Evolutionary conservation across 2,113 vertebrate species (phyloP).

Genomic region (Myiozetetes cayanensis): DNA sequence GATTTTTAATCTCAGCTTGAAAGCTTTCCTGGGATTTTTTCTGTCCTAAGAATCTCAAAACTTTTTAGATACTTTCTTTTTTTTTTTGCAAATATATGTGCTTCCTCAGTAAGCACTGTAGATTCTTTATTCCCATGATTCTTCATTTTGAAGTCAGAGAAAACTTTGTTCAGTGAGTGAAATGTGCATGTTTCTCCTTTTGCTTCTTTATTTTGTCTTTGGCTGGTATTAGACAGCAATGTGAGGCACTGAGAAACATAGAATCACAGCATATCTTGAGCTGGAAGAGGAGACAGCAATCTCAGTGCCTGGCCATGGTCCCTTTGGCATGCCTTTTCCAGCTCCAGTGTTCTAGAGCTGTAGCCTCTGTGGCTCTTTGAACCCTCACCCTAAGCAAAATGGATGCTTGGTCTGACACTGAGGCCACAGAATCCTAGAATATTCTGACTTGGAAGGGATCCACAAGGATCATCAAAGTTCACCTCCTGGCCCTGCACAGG

Average conservation of each 20-base stretch:
- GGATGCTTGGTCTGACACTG: not conserved
- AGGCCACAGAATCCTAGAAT: not conserved
- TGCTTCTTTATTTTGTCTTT: not conserved
- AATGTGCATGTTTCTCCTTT: not conserved
- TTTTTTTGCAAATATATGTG: not conserved
- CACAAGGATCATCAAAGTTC: not conserved
- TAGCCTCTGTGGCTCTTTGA: not conserved
- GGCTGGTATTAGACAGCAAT: not conserved
- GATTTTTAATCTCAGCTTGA: not conserved
- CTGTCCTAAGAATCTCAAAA: not conserved
- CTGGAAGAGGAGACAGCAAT: not conserved
- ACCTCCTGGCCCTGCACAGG: not conserved
- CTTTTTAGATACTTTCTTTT: not conserved
- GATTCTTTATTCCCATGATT: not conserved
- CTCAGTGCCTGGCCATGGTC: too few relatives aligned
- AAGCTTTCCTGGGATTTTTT: not conserved
- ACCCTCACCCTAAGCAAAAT: not conserved
- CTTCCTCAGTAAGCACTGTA: not conserved
- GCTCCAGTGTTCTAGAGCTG: not conserved
- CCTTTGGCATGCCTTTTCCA: not conserved
- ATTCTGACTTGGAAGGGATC: not conserved
- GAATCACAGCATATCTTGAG: not conserved
- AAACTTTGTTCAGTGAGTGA: not conserved
- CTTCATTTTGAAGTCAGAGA: not conserved
- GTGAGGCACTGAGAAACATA: not conserved